Percentiles rank a stretch among this genome's conserved stretches.
phyloP scores from a whole-genome alignment of 2,888 invertebrate genomes.

The Empis stercorea region DNA sequence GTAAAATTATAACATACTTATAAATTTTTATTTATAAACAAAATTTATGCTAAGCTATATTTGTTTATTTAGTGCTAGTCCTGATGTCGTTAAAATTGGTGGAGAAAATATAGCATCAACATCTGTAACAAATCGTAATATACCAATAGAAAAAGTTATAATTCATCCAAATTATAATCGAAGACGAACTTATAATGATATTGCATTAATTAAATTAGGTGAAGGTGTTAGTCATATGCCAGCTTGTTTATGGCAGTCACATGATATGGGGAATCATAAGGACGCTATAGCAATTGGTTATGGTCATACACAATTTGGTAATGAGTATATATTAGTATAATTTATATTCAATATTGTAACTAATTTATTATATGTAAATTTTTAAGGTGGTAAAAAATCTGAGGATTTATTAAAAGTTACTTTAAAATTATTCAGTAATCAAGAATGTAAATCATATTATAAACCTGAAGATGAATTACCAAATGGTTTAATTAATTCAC shows the following conservation, averaged over 20 bases:
- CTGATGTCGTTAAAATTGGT: not conserved
- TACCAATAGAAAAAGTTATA: not conserved
- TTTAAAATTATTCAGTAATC: slow-evolving; percentile 1
- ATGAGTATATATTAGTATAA: not conserved
- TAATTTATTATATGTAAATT: not conserved
- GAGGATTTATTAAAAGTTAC: slow-evolving; percentile 4
- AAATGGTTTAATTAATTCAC: slow-evolving; percentile 1
- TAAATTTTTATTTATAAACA: not conserved
- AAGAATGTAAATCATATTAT: not conserved
- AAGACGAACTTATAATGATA: slow-evolving; percentile 2
- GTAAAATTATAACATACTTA: not conserved
- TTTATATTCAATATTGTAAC: no score
- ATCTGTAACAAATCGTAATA: not conserved
- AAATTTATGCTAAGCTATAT: not conserved
- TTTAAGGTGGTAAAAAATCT: not conserved
- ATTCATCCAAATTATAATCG: slow-evolving; percentile 4
- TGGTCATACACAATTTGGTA: slow-evolving; percentile 6
- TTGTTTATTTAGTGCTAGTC: not conserved
- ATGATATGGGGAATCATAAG: not conserved
- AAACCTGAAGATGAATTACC: not conserved
- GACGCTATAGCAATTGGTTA: slow-evolving; percentile 4
- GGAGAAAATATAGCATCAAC: not conserved
- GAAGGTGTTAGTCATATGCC: not conserved
- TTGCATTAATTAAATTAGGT: slow-evolving; percentile 2
- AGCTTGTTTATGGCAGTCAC: not conserved